Evolutionary conservation across 2,113 vertebrate species (phyloP).

Genomic region (Cisticola juncidis): DNA sequence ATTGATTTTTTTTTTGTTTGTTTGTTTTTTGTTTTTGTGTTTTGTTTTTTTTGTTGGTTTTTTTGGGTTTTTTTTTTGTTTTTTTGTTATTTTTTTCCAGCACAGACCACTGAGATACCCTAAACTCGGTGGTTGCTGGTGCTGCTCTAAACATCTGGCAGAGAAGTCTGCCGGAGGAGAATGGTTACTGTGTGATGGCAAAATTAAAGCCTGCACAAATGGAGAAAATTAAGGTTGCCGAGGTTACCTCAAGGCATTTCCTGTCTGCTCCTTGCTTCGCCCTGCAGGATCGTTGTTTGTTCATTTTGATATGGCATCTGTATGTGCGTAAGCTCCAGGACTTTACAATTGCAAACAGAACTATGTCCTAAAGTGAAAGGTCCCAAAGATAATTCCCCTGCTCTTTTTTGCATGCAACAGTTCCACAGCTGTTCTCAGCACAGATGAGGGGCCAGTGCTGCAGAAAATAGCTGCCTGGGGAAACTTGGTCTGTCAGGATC

Average conservation of each 20-base stretch:
- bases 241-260: slow-evolving; percentile 58
- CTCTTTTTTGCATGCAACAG: background rate
- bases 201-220: slow-evolving; percentile 35
- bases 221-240: slow-evolving; percentile 42
- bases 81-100: background rate
- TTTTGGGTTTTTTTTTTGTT: rapidly evolving
- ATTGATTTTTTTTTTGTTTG: background rate
- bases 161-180: background rate
- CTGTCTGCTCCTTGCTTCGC: background rate
- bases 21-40: no score
- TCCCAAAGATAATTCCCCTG: background rate
- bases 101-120: background rate
- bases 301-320: background rate
- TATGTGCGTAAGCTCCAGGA: background rate
- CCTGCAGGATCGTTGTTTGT: background rate
- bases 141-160: slow-evolving; percentile 27
- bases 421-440: background rate
- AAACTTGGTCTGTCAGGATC: background rate
- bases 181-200: background rate
- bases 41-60: no score
- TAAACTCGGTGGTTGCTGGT: background rate
- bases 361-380: background rate
- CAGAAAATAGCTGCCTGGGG: background rate
- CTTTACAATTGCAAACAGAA: slow-evolving; percentile 10
- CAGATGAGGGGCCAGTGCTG: rapidly evolving